phyloP scores from a whole-genome alignment of 1,140 invertebrate genomes.

The Callitettix versicolor region DNA sequence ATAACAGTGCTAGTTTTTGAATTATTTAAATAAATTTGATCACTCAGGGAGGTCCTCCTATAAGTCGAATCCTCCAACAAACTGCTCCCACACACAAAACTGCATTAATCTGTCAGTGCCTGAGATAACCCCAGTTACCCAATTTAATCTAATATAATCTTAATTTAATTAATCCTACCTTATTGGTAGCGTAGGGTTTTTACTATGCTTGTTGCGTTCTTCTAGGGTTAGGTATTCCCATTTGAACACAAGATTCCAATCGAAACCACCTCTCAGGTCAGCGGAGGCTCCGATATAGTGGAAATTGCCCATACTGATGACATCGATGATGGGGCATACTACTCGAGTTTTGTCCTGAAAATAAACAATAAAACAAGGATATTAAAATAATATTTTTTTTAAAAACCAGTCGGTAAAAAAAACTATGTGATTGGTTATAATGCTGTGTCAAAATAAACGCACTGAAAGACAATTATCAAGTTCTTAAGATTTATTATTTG shows the following conservation, averaged over 20 bases:
- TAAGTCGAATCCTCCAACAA: too few relatives aligned
- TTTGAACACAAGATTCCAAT: constrained; percentile 94
- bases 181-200: constrained; percentile 55
- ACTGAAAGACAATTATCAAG: too few relatives aligned
- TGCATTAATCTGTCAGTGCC: too few relatives aligned
- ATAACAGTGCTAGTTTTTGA: too few relatives aligned
- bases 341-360: constrained; percentile 72
- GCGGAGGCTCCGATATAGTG: constrained; percentile 90
- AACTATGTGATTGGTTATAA: neutral
- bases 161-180: constrained; percentile 30
- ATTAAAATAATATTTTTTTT: neutral
- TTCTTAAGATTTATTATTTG: too few relatives aligned
- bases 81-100: too few relatives aligned
- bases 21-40: too few relatives aligned
- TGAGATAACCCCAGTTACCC: too few relatives aligned
- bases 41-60: too few relatives aligned
- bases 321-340: constrained; percentile 92
- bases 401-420: neutral
- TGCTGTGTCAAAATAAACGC: too few relatives aligned
- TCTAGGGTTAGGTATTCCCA: constrained; percentile 87
- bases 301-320: constrained; percentile 97
- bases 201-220: constrained; percentile 65
- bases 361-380: constrained; percentile 23
- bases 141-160: too few relatives aligned
- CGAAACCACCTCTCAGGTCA: constrained; percentile 86